Percentiles rank a stretch among this genome's conserved stretches.
Conservation (phyloP, 2,113 vertebrate species). For the Lucifuga dentata region DNA sequence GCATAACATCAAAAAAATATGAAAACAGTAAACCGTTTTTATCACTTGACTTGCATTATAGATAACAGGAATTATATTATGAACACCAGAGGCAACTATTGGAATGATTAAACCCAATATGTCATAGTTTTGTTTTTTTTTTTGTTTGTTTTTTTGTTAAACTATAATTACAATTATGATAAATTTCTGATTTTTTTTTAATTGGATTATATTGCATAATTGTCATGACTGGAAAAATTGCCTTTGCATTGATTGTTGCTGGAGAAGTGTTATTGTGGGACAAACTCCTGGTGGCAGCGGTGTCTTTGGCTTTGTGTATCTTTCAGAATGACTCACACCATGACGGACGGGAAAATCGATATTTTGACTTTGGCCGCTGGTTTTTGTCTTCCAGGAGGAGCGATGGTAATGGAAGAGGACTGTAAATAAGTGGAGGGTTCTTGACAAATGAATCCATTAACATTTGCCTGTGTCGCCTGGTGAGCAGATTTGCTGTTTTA, state of each 20-base stretch:
- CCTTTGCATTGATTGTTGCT: neutral
- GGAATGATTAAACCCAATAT: neutral
- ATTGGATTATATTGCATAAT: neutral
- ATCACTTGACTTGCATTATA: neutral
- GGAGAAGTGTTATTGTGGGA: slow-evolving; percentile 59
- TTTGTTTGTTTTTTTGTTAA: neutral
- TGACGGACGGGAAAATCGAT: slow-evolving; percentile 81
- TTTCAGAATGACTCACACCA: slow-evolving; percentile 71
- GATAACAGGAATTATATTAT: neutral
- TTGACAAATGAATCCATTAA: slow-evolving; percentile 90
- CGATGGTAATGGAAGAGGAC: slow-evolving; percentile 80
- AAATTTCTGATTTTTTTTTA: slow-evolving; percentile 2
- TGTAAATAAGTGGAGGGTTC: slow-evolving; percentile 85
- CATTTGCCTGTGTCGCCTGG: slow-evolving; percentile 86
- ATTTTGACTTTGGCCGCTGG: slow-evolving; percentile 80
- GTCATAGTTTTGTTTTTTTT: too few species aligned
- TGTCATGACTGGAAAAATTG: too few species aligned
- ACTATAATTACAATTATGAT: neutral
- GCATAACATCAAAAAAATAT: neutral
- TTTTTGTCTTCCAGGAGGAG: slow-evolving; percentile 72
- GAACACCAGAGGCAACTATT: neutral
- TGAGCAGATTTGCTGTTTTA: slow-evolving; percentile 85
- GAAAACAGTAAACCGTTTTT: neutral
- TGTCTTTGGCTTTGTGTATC: slow-evolving; percentile 61
- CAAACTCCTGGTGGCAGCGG: slow-evolving; percentile 59